Percentiles rank a stretch among this genome's conserved stretches.
These are phyloP conservation scores for Drosophila nr. medialis DNA, from an alignment of 2,888 invertebrate species.

Conservation along the genomic window DNA sequence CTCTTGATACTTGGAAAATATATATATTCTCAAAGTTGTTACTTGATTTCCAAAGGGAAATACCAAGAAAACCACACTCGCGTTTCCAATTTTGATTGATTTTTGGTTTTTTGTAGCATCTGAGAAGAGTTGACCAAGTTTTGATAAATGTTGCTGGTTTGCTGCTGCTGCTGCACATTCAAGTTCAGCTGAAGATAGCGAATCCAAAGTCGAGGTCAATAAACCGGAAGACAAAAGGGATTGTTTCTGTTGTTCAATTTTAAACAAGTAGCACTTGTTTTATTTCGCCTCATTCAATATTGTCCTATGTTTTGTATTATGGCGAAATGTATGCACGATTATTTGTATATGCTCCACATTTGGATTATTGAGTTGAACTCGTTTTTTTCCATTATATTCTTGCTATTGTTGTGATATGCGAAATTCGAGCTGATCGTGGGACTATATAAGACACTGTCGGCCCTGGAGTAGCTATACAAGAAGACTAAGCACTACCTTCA, in stretches of 20 bases:
- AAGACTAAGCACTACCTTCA: not conserved
- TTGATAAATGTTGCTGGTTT: not conserved
- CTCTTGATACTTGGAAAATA: not conserved
- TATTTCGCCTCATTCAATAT: fast-evolving
- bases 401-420: too few species aligned
- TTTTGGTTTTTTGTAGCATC: not conserved
- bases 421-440: not conserved
- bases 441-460: too few species aligned
- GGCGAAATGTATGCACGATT: too few species aligned
- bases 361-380: not conserved
- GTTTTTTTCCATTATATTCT: too few species aligned
- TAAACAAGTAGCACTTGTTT: not conserved
- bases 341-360: not conserved
- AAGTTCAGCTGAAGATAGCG: not conserved
- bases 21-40: not conserved
- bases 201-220: not conserved
- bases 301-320: not conserved
- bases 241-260: not conserved
- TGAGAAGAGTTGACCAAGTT: not conserved
- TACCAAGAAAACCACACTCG: too few species aligned
- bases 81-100: too few species aligned
- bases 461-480: too few species aligned
- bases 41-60: too few species aligned
- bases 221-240: not conserved
- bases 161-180: not conserved